Evolutionary conservation across 2,113 vertebrate species (phyloP).

Genomic region (Hepsetus odoe): DNA sequence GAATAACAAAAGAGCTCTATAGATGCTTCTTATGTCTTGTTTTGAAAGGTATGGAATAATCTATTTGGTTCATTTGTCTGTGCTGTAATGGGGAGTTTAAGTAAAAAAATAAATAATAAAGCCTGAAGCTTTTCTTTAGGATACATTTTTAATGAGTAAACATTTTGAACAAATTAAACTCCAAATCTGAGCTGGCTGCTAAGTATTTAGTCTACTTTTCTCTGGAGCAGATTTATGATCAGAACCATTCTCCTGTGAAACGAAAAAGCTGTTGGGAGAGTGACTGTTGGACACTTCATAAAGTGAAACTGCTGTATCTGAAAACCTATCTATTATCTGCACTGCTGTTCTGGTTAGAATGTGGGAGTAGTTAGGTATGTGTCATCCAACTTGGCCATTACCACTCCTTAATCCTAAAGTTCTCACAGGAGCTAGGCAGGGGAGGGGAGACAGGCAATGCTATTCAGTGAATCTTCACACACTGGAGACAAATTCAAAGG

Average conservation of each 20-base stretch:
- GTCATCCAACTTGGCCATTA: conserved; percentile 28
- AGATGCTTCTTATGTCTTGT: no score
- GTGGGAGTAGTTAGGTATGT: conserved; percentile 25
- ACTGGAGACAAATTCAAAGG: conserved; percentile 22
- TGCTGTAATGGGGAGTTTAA: no score
- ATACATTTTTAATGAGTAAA: background rate
- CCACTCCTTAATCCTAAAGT: conserved; percentile 36
- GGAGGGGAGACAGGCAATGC: conserved; percentile 29
- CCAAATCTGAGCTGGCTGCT: background rate
- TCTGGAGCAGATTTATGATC: no score
- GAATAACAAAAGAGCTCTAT: no score
- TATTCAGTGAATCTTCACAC: conserved; percentile 36
- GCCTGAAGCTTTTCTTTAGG: background rate
- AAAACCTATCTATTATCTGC: background rate
- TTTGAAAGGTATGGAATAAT: background rate
- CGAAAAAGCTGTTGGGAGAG: background rate
- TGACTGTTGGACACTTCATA: background rate
- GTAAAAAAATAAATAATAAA: background rate
- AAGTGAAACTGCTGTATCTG: background rate
- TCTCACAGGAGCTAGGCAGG: conserved; percentile 32
- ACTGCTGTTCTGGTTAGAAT: background rate
- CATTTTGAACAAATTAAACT: background rate
- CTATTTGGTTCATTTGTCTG: background rate
- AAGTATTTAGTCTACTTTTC: background rate
- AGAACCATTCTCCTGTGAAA: background rate